Conservation (phyloP, 1,140 invertebrate species). For the Melanaphis sacchari region DNA sequence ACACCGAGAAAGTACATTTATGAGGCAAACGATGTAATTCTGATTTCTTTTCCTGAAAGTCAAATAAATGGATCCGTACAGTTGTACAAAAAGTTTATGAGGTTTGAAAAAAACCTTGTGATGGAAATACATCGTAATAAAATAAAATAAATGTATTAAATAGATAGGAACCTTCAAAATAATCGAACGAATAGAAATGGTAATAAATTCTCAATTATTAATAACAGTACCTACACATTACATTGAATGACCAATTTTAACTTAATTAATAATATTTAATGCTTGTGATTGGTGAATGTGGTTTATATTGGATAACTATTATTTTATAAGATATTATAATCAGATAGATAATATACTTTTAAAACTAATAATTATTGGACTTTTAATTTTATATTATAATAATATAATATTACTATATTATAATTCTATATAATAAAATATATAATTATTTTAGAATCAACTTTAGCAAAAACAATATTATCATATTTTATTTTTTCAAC, state of each 20-base stretch:
- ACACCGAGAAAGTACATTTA: conserved; percentile 29
- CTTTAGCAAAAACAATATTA: too few species aligned
- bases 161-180: background rate
- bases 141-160: background rate
- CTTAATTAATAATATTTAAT: background rate
- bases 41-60: conserved; percentile 40
- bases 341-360: background rate
- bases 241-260: background rate
- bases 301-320: too few species aligned
- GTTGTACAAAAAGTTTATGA: background rate
- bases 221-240: background rate
- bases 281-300: too few species aligned
- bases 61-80: background rate
- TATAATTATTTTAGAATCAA: too few species aligned
- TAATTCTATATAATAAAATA: background rate
- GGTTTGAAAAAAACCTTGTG: background rate
- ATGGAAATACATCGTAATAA: background rate
- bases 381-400: background rate
- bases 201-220: background rate
- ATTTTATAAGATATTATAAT: background rate
- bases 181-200: background rate
- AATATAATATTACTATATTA: background rate
- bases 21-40: background rate
- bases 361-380: background rate
- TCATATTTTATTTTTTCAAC: too few species aligned